Conservation (phyloP, 2,797 vertebrate genomes). For the Mus spretus region DNA sequence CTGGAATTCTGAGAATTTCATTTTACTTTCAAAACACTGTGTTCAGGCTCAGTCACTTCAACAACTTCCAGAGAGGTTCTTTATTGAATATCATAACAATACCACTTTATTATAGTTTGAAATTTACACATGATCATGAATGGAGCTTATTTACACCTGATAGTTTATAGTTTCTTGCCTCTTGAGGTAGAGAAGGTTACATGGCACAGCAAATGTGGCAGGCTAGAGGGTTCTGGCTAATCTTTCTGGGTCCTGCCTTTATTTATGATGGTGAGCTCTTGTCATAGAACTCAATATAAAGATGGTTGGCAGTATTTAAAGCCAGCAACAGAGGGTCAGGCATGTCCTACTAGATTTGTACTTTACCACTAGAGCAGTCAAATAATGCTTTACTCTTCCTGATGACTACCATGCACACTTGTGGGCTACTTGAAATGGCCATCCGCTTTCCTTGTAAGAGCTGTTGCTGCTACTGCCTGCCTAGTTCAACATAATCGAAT, state of each 20-base stretch:
- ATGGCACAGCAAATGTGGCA: not conserved
- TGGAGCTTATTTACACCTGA: not conserved
- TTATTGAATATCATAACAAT: constrained; percentile 43
- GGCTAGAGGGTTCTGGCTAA: not conserved
- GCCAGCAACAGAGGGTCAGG: not conserved
- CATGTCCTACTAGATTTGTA: not conserved
- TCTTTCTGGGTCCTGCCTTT: not conserved
- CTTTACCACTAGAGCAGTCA: not conserved
- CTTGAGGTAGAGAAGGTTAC: not conserved
- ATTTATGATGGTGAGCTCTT: not conserved
- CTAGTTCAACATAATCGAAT: constrained; percentile 33
- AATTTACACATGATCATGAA: not conserved
- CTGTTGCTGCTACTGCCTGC: not conserved
- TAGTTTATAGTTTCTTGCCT: not conserved
- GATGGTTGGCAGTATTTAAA: not conserved
- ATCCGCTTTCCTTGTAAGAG: not conserved
- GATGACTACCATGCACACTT: not conserved
- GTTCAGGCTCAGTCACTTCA: constrained; percentile 8
- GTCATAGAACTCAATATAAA: not conserved
- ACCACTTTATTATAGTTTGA: not conserved
- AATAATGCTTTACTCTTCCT: not conserved
- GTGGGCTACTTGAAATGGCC: not conserved
- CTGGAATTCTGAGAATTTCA: not conserved
- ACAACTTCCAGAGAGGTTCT: not conserved
- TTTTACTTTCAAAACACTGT: constrained; percentile 23